Evolutionary conservation across 2,888 invertebrate genomes (phyloP).

Genomic region (Eupithecia exiguata): DNA sequence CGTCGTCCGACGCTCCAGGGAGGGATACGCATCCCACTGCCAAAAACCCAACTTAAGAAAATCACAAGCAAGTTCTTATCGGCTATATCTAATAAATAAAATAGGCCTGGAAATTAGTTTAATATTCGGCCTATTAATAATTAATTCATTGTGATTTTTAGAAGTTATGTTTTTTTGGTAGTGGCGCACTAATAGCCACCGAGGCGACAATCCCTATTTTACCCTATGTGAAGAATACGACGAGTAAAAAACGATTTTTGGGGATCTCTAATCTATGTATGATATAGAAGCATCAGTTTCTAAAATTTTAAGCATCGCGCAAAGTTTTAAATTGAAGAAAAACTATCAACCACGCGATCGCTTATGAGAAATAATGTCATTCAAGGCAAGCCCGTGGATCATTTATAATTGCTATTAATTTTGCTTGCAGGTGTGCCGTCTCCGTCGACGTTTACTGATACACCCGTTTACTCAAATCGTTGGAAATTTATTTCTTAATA

Average conservation of each 20-base stretch:
- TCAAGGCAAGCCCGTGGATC: background rate
- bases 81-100: too few relatives aligned
- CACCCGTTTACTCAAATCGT: slow-evolving; percentile 18
- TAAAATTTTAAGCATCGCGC: background rate
- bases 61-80: too few relatives aligned
- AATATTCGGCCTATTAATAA: background rate
- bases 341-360: background rate
- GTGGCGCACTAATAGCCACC: too few relatives aligned
- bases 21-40: too few relatives aligned
- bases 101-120: too few relatives aligned
- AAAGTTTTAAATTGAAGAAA: background rate
- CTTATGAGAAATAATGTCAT: background rate
- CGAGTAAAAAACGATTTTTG: background rate
- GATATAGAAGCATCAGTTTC: background rate
- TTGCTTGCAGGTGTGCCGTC: slow-evolving; percentile 14
- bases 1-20: too few relatives aligned
- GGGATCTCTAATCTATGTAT: background rate
- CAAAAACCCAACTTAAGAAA: too few relatives aligned
- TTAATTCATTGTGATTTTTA: too few relatives aligned
- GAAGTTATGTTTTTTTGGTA: too few relatives aligned
- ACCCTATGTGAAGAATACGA: background rate
- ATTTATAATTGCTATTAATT: slow-evolving; percentile 16
- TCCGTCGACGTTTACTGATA: slow-evolving; percentile 6
- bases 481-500: slow-evolving; percentile 5
- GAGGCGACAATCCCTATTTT: background rate